Base-by-base conservation (phyloP, 2,888 invertebrate species). In the Oasisia sp. region DNA sequence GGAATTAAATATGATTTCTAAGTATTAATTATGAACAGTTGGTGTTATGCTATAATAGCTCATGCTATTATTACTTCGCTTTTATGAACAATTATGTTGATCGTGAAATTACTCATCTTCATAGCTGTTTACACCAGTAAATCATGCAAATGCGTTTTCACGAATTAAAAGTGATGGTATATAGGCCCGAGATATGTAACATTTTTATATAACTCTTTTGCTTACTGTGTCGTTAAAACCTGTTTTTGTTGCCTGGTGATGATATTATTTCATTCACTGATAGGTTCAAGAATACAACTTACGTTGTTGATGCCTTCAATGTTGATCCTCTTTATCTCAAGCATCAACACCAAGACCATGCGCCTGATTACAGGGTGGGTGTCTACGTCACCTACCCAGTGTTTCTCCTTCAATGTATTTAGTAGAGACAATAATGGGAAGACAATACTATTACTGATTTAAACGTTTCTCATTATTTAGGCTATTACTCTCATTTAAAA, bases 201-300 rank as follows among this genome's bases (percentile, higher is more conserved):
- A 50, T 50, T 12, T 5, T 50, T 7, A 50, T 14, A 9, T 1
- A 50, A 50, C 12, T 12, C 50, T 12, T 50, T 50, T 12, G 74
- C n/a, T 27, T 27, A 19, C 7, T 27, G n/a, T 74, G 19, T 74
- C 27, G 27, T 74, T 27, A 74, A 27, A n/a, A 74, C n/a, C n/a
- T 74, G 74, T n/a, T 74, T 74, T 7, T n/a, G 8, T n/a, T 74
- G 74, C 74, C 74, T 74, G 7, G 74, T 74, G n/a, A 74, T 74
- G 14, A 27, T 27, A 7, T 74, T 27, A 74, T 27, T 19, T 7
- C 74, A 19, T 74, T 74, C 50, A 19, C 74, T 56, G 96, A 91
- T 95, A 98, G 99, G 99, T 99, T 96, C 2, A 95, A 95, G 92
- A 95, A 96, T 93, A 95, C 95, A 32, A 92, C 93, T 0, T 92